Percentiles rank a stretch among this genome's conserved stretches.
These are phyloP conservation scores for Myrmophylax atrothorax DNA, from an alignment of 2,113 vertebrate genomes.

Conservation along the genomic window DNA sequence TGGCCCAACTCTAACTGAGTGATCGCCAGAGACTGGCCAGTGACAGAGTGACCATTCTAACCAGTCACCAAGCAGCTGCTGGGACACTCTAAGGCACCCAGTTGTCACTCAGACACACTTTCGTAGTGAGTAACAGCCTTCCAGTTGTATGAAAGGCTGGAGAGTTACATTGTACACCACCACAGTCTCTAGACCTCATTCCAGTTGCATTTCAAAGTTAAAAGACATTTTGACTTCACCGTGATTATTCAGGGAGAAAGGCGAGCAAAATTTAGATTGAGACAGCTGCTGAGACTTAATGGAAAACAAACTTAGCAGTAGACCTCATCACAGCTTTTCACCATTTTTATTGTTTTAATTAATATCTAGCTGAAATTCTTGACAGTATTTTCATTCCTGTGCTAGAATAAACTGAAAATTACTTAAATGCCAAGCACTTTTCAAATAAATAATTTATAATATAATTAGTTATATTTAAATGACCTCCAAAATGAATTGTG, in stretches of 20 bases:
- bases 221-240: background rate
- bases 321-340: background rate
- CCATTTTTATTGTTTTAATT: background rate
- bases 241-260: background rate
- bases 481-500: background rate
- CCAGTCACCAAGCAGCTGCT: background rate
- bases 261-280: background rate
- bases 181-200: background rate
- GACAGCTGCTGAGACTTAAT: background rate
- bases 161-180: background rate
- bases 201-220: background rate
- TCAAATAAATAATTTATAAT: background rate
- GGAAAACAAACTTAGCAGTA: background rate
- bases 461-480: background rate
- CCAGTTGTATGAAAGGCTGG: background rate
- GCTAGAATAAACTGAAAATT: background rate
- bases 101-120: background rate
- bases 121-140: background rate
- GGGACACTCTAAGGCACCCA: background rate
- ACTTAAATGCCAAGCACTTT: background rate
- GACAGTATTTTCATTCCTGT: background rate
- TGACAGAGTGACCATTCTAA: background rate
- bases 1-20: accelerated
- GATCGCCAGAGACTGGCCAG: accelerated
- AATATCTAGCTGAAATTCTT: background rate